Percentiles rank a stretch among this genome's conserved stretches.
phyloP scores from a whole-genome alignment of 2,888 invertebrate genomes.

The Cataglyphis livida region DNA sequence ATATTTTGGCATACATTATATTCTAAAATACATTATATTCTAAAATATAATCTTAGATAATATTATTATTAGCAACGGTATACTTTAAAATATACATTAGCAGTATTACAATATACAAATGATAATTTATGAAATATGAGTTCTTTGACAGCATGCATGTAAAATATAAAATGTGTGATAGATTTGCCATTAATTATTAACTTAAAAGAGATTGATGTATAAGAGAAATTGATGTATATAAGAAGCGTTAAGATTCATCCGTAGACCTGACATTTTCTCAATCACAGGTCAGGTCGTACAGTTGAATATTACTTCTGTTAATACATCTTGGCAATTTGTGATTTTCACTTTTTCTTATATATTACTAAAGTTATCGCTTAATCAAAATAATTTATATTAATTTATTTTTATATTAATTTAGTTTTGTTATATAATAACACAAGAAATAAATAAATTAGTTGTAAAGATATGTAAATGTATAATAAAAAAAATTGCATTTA shows the following conservation, averaged over 20 bases:
- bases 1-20: not conserved
- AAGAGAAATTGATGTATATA: conserved; percentile 40
- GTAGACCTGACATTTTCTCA: conserved; percentile 73
- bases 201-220: conserved; percentile 37
- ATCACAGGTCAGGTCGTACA: conserved; percentile 57
- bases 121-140: conserved; percentile 12
- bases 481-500: not conserved
- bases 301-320: conserved; percentile 64
- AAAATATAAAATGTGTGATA: not conserved
- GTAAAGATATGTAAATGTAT: not conserved
- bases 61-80: not conserved
- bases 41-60: conserved; percentile 14
- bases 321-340: conserved; percentile 58
- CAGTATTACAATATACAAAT: not conserved
- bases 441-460: not conserved
- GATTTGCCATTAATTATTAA: not conserved
- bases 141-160: not conserved
- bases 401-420: not conserved
- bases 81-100: not conserved
- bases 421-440: not conserved
- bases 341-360: conserved; percentile 56
- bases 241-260: conserved; percentile 48
- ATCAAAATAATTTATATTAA: conserved; percentile 1
- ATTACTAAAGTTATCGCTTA: not conserved
- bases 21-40: not conserved